A percentile compares a stretch with the other conserved stretches of the same genome.
phyloP scores from a whole-genome alignment of 2,113 vertebrate genomes.

The Odontesthes bonariensis region DNA sequence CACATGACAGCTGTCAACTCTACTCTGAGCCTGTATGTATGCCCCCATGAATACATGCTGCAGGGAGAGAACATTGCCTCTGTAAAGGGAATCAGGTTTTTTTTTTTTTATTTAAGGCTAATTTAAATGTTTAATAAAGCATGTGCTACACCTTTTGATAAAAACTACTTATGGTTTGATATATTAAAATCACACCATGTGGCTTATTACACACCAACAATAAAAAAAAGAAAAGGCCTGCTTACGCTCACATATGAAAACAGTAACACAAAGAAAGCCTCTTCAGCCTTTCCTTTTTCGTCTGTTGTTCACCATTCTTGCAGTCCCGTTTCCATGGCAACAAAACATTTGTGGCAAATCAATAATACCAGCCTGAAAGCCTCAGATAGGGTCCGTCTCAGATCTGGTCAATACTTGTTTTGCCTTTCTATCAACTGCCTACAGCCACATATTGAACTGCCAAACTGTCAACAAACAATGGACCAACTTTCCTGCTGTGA shows the following conservation, averaged over 20 bases:
- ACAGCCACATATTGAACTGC: constrained; percentile 27
- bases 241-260: not conserved
- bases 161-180: no score
- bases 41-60: constrained; percentile 25
- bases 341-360: constrained; percentile 46
- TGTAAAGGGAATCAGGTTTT: no score
- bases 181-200: no score
- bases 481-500: constrained; percentile 28
- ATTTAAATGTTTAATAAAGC: no score
- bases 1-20: constrained; percentile 64
- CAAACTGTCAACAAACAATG: constrained; percentile 39
- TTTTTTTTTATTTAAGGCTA: no score
- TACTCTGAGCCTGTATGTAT: constrained; percentile 27
- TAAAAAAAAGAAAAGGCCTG: no score
- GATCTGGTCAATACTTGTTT: constrained; percentile 51
- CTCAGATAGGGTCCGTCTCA: constrained; percentile 35
- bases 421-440: constrained; percentile 20
- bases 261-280: not conserved
- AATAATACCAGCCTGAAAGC: constrained; percentile 26
- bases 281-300: not conserved
- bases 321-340: constrained; percentile 22
- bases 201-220: no score
- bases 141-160: no score
- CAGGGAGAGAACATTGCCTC: not conserved
- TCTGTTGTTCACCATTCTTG: not conserved